Base-by-base conservation (phyloP, 2,888 invertebrate species). In the Thereva unica region DNA sequence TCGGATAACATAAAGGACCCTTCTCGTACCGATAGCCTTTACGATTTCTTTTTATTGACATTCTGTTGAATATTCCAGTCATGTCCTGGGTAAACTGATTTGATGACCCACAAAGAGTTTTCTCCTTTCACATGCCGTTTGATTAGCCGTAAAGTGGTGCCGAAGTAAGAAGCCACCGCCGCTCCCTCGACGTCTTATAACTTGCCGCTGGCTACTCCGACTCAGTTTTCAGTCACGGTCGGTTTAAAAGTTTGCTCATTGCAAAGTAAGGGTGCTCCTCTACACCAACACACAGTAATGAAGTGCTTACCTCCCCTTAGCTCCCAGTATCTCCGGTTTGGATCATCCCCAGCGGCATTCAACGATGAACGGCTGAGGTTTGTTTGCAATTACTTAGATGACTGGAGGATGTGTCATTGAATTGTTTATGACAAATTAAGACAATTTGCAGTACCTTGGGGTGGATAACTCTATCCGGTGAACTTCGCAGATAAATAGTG, bases 81-180 rank as follows among this genome's bases (percentile, higher is more conserved):
- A 68, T 68, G 68, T 68, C 41, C 61, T 52, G 53, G 53, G 47
- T 64, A 61, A 68, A 68, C 68, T 68, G 68, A 68, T 68, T 68
- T 68, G 68, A 68, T 68, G 68, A 65, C 68, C 68, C 68, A 68
- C 68, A 68, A 65, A 65, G 63, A 63, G 63, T 63, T 63, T 63
- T 41, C 63, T 63, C 40, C 37, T 61, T 63, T 63, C 63, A 63
- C 63, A 63, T 63, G 52, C 63, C 63, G 50, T 63, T 63, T 63
- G 63, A 63, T 63, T 63, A 63, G 63, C 63, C 63, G 63, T 63
- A 63, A 63, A 63, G 52, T 50, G 63, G 52, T 50, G 50, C 42
- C 42, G 8, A 23, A 23, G 23, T 23, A 23, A 23, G 23, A 23
- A 41, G 8, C n/a, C 12, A 23, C 34, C 23, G 23, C 23, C 50